These are phyloP conservation scores for Corydoras maculifer DNA, from an alignment of 2,113 vertebrate genomes.

Conservation along the genomic window DNA sequence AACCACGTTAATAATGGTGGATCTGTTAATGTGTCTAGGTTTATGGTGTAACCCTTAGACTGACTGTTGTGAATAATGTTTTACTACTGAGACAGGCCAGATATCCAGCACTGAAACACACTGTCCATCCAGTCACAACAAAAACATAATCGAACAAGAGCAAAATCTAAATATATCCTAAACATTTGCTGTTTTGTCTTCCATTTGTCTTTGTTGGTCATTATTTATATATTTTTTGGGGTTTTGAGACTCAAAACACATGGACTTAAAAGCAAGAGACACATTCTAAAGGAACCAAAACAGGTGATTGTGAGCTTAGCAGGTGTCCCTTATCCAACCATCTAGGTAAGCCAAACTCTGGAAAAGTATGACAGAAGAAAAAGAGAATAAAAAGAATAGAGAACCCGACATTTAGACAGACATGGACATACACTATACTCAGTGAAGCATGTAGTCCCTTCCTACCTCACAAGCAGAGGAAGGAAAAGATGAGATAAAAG, in stretches of 20 bases:
- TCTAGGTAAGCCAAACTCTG: too few relatives aligned
- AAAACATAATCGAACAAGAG: conserved; percentile 32
- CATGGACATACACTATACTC: conserved; percentile 16
- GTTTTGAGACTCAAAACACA: conserved; percentile 48
- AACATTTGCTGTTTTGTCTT: conserved; percentile 53
- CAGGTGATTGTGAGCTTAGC: conserved; percentile 37
- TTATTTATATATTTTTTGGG: conserved; percentile 4
- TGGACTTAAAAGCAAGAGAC: conserved; percentile 14
- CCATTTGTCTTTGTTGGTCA: conserved; percentile 39
- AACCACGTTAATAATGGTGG: background rate
- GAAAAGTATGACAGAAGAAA: background rate
- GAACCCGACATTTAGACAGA: conserved; percentile 21
- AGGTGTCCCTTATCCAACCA: conserved; percentile 50
- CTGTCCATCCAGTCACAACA: conserved; percentile 53
- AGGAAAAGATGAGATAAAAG: conserved; percentile 39
- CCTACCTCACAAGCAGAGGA: conserved; percentile 37
- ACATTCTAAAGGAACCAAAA: conserved; percentile 32
- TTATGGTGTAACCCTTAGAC: conserved; percentile 41
- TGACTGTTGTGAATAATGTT: background rate
- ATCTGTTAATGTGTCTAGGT: conserved; percentile 49
- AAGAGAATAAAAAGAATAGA: conserved; percentile 28
- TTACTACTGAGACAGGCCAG: background rate
- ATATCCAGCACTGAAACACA: conserved; percentile 6
- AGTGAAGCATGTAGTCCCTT: conserved; percentile 25
- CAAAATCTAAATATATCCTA: background rate